Evolutionary conservation across 1,140 invertebrate species (phyloP), one percentile per base, ranked within the genome.

Genomic region (Cydia fagiglandana): DNA sequence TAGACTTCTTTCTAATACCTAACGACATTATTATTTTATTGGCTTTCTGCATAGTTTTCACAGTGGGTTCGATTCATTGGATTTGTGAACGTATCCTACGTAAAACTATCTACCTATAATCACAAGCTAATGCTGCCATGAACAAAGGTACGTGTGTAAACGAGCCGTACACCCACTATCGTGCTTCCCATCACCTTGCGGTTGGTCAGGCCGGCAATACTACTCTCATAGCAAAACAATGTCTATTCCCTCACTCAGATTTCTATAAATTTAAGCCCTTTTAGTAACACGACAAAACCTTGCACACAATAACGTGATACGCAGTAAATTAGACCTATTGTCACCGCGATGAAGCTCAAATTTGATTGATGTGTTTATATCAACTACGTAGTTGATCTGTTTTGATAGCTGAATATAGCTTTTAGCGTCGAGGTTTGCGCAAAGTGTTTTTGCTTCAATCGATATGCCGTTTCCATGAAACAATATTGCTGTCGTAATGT

Each of bases 111-210:
- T 61, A 61, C 56, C 56, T 61, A 61, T 61, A 61, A 61, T 61
- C 56, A 61, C 56, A 61, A 61, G 56, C 53, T 61, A 61, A 61
- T 61, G 56, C 56, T 61, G 56, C 56, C 56, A 61, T 61, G 56
- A 61, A 61, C 56, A 61, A 61, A 24, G 20, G 56, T 61, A 61
- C 56, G 56, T 61, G 56, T 61, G 56, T 61, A 61, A 61, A 61
- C 56, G 56, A 24, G 17, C 56, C n/a, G 24, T 61, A 61, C 53
- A 61, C 56, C 56, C 56, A 61, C 56, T 61, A 61, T 61, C 50
- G 50, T 15, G 10, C 24, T 64, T 64, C 20, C 2, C 7, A 64
- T 64, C 28, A 66, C 24, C 64, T 66, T 66, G 64, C 28, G 64
- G 64, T 66, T 66, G 24, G 64, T 38, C 64, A 66, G 64, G 30